Percentiles rank a stretch among this genome's conserved stretches.
Conservation (phyloP, 1,140 invertebrate genomes). For the Drosophila pandora region DNA sequence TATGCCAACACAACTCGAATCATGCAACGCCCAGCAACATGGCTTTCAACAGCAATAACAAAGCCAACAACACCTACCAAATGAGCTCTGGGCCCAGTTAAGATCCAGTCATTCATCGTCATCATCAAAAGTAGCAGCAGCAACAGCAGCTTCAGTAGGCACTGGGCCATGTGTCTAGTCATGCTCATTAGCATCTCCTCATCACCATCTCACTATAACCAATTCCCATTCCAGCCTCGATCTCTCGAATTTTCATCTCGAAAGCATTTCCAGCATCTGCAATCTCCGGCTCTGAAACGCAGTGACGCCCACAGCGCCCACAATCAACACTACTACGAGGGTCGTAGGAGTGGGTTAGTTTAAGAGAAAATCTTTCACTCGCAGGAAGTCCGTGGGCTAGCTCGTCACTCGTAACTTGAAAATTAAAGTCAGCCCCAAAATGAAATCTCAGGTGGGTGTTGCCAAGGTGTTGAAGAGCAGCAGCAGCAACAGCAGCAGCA, state of each 20-base stretch:
- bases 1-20: conserved; percentile 28
- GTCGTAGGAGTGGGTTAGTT: conserved; percentile 15
- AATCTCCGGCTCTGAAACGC: conserved; percentile 39
- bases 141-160: background rate
- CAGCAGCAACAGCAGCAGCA: conserved; percentile 6
- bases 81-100: conserved; percentile 24
- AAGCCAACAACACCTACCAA: conserved; percentile 61
- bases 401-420: conserved; percentile 20
- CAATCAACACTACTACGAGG: conserved; percentile 33
- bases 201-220: conserved; percentile 4
- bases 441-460: conserved; percentile 58
- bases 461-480: conserved; percentile 34
- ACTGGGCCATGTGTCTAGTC: conserved; percentile 66
- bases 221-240: background rate
- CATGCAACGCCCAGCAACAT: conserved; percentile 49
- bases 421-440: conserved; percentile 36
- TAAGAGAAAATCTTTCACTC: conserved; percentile 69
- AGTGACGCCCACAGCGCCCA: conserved; percentile 51
- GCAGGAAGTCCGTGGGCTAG: conserved; percentile 72
- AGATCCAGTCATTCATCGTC: conserved; percentile 26
- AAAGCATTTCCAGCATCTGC: conserved; percentile 12
- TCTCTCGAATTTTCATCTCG: background rate
- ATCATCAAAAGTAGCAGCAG: conserved; percentile 20
- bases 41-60: conserved; percentile 59
- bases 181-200: conserved; percentile 74